phyloP scores from a whole-genome alignment of 2,113 vertebrate genomes.

The Strix aluco region DNA sequence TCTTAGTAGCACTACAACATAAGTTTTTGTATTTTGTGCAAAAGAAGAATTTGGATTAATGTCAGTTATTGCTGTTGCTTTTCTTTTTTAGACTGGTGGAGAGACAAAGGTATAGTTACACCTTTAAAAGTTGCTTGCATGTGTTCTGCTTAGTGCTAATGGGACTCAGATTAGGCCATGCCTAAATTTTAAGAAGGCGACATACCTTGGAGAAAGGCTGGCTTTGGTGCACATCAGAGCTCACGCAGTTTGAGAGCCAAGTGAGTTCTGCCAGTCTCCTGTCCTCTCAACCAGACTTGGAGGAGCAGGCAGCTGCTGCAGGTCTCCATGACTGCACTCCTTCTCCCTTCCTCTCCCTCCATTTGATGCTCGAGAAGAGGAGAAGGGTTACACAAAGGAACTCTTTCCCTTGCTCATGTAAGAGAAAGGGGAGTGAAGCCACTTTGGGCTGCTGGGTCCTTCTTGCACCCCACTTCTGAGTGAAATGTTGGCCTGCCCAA shows the following conservation, averaged over 20 bases:
- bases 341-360: not conserved
- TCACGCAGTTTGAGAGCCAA: not conserved
- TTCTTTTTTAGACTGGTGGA: not conserved
- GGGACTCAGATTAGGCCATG: not conserved
- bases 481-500: not conserved
- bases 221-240: not conserved
- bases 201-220: not conserved
- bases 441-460: not conserved
- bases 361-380: not conserved
- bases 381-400: not conserved
- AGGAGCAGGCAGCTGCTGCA: not conserved
- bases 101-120: not conserved
- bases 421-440: not conserved
- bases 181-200: not conserved
- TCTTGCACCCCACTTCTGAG: not conserved
- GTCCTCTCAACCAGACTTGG: not conserved
- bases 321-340: not conserved
- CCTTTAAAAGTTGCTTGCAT: not conserved
- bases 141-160: not conserved
- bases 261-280: not conserved
- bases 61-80: not conserved
- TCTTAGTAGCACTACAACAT: not conserved
- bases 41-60: slow-evolving; percentile 2
- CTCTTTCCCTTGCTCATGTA: not conserved
- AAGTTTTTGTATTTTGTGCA: not conserved